Conservation (phyloP, 2,113 vertebrate genomes). For the Hypocryptadius cinnamomeus region DNA sequence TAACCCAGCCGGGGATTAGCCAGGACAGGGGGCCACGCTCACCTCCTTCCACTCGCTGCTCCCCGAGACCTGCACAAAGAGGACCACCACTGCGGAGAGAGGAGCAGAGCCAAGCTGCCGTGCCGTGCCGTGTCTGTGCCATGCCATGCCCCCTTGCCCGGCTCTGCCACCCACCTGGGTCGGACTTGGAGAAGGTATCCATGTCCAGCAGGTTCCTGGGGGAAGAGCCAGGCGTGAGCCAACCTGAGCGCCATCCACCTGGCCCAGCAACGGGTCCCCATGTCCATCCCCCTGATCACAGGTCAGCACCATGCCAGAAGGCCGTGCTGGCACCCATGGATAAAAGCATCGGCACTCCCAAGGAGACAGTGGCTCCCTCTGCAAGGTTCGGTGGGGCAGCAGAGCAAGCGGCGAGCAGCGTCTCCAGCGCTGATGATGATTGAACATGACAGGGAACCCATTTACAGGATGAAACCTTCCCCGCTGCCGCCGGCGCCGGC, state of each 20-base stretch:
- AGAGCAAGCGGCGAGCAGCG: neutral
- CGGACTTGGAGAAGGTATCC: conserved; percentile 95
- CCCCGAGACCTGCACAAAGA: conserved; percentile 75
- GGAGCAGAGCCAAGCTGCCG: neutral
- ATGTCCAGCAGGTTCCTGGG: conserved; percentile 88
- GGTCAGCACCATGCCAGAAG: neutral
- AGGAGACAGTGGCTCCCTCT: neutral
- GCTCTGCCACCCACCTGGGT: conserved; percentile 77
- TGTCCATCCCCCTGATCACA: neutral
- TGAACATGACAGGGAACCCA: conserved; percentile 51
- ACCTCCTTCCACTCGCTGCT: conserved; percentile 86
- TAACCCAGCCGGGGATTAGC: conserved; percentile 6
- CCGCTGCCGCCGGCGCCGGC: neutral
- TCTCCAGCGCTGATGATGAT: conserved; percentile 7
- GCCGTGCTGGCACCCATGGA: neutral
- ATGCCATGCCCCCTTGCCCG: neutral
- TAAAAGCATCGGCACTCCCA: fast-evolving
- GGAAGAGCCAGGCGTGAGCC: neutral
- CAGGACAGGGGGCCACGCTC: neutral
- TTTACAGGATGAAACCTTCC: conserved; percentile 36
- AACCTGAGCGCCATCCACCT: neutral
- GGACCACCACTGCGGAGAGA: conserved; percentile 75
- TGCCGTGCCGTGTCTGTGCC: neutral
- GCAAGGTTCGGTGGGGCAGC: neutral
- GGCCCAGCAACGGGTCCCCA: neutral